Percentiles rank a stretch among this genome's conserved stretches.
Evolutionary conservation across 2,797 vertebrate species (phyloP).

Genomic region (Falco rusticolus): DNA sequence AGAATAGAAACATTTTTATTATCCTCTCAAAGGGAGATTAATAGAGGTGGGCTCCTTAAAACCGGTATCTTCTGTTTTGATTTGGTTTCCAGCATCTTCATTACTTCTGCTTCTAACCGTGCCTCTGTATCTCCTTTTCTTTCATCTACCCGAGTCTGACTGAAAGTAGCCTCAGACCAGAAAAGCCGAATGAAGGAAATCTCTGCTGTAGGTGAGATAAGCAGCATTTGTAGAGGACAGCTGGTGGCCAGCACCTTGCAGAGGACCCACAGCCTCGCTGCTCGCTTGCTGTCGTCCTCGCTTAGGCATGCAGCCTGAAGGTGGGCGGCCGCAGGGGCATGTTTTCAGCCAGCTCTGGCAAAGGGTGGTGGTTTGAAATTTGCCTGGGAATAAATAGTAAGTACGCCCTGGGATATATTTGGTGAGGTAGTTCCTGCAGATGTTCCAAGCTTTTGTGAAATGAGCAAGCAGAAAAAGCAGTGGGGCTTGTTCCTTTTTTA

Average conservation of each 20-base stretch:
- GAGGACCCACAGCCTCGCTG: not conserved
- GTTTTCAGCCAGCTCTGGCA: slow-evolving; percentile 32
- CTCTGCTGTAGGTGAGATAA: not conserved
- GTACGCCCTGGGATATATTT: not conserved
- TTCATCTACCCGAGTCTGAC: not conserved
- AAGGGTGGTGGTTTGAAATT: not conserved
- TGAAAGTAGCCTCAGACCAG: not conserved
- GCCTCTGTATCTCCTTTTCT: not conserved
- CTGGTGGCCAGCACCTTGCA: not conserved
- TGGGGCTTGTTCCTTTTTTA: not conserved
- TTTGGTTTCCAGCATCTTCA: slow-evolving; percentile 4
- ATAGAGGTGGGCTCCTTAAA: not conserved
- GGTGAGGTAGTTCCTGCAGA: slow-evolving; percentile 20
- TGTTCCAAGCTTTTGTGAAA: not conserved
- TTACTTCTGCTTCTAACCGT: not conserved
- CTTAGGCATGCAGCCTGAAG: not conserved
- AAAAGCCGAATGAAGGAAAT: not conserved
- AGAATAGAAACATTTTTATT: not conserved
- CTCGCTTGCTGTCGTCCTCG: not conserved
- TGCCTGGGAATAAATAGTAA: slow-evolving; percentile 47
- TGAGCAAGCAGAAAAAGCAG: not conserved
- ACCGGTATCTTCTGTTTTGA: not conserved
- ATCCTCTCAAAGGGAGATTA: not conserved
- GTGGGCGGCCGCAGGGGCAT: not conserved
- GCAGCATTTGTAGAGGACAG: not conserved